Evolutionary conservation across 2,113 vertebrate genomes (phyloP).

Genomic region (Dasypus novemcinctus): DNA sequence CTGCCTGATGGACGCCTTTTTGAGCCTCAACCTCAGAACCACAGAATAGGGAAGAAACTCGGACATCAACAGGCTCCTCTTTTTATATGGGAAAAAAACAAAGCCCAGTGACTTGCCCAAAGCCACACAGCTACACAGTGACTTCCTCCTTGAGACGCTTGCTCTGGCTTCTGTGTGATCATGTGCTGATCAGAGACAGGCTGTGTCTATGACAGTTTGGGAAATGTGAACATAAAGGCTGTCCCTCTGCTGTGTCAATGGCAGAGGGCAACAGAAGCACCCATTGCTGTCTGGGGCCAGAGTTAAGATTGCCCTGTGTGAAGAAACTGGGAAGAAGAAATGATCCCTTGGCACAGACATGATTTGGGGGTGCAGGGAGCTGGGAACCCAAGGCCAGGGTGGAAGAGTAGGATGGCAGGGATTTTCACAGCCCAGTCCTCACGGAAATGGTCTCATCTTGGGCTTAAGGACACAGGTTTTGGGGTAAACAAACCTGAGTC

Average conservation of each 20-base stretch:
- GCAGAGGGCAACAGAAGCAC: neutral
- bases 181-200: neutral
- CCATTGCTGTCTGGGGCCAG: fast-evolving
- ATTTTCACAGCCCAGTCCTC: neutral
- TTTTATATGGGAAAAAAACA: neutral
- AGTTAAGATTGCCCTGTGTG: neutral
- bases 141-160: neutral
- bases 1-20: neutral
- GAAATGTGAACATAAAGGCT: neutral
- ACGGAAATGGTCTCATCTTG: neutral
- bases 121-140: neutral
- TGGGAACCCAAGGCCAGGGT: no score
- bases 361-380: neutral
- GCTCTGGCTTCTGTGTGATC: neutral
- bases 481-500: neutral
- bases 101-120: neutral
- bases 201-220: neutral
- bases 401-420: neutral
- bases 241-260: neutral
- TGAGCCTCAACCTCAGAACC: neutral
- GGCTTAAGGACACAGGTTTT: neutral
- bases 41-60: neutral
- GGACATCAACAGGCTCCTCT: neutral
- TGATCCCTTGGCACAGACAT: neutral
- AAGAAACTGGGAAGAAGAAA: neutral